Base-by-base conservation (phyloP, 2,113 vertebrate genomes). In the Neolamprologus variostigma region DNA sequence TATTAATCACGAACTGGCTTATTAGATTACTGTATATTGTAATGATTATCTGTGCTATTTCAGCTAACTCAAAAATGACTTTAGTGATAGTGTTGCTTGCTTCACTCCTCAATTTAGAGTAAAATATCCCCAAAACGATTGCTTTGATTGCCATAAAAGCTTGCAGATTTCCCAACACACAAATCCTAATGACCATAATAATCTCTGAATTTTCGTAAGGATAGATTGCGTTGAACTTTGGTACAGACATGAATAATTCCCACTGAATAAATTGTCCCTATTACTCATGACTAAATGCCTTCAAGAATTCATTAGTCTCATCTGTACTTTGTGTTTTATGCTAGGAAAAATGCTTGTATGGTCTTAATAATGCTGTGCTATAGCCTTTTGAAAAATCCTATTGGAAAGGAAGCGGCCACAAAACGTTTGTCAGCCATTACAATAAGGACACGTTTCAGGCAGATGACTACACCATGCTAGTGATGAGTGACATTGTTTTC, bases 231-330 rank as follows among this genome's bases (percentile, higher is more conserved):
- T n/a, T 66, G 4, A 66, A 66, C 61, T 37, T 66, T 66, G 61
- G 61, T 37, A 66, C 33, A 66, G 61, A 66, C 33, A 37, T 21
- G 10, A 66, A 66, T 21, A 37, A 66, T 66, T 37, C 10, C 10
- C 61, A 66, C 61, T 3, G 33, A 66, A 37, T 21, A 37, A 66
- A 66, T 66, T 66, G 33, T 66, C 3, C 61, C 33, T 13, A 4
- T 66, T 37, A 13, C 4, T 68, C 35, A 40, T 68, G 11, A 40
- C 11, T 68, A 68, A 21, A 40, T 68, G 3, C 19, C 4, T 21
- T 68, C 7, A 0, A 37, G 4, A 37, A 68, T 68, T 13, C 33
- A 40, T 21, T 0, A 68, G 33, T 1, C 11, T 68, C 4, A 40
- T 68, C 35, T 40, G 19, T 21, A 68, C 19, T 68, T 68, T 37